Base-by-base conservation (phyloP, 2,888 invertebrate genomes). In the Lycocerus yunnanus region DNA sequence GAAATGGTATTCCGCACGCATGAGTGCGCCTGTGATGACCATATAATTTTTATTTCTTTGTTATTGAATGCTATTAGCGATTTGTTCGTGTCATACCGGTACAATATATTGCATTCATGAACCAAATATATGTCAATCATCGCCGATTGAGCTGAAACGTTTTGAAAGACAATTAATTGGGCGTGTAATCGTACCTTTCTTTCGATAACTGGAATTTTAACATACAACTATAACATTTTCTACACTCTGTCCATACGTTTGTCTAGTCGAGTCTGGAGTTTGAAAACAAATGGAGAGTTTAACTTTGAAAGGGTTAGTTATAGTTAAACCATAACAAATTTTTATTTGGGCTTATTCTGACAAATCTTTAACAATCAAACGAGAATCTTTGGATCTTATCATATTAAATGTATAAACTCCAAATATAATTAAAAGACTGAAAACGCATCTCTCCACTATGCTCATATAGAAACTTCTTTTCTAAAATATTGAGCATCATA, bases 1-100 rank as follows among this genome's bases (percentile, higher is more conserved):
- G 76, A 77, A 76, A 75, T 72, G 70, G 69, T 78, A 77, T 78
- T 78, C 78, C 72, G 68, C 67, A 78, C 78, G 78, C 78, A 78
- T 78, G 77, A 73, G 61, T 71, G 78, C 69, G 61, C 68, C 68
- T 72, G 20, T 74, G 72, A 77, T 63, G 71, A 74, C 69, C 67
- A 69, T 77, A 74, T 72, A 58, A 73, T 71, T 74, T 71, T 66
- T 66, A 67, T 68, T 71, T 68, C 74, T 71, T 72, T 58, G 20
- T 65, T 43, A 75, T 68, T 61, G 27, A 59, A 63, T 20, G 71
- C 59, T 68, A 74, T 60, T 68, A 71, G 65, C 61, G 61, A 63
- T 63, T 63, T 63, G 61, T 63, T 63, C 61, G 61, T 63, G 20
- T 63, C 61, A 63, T 63, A 63, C 16, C 20, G 20, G 18, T 63